Percentiles rank a stretch among this genome's conserved stretches.
These are phyloP conservation scores for Alligator sinensis DNA, from an alignment of 2,113 vertebrate genomes.

Conservation along the genomic window DNA sequence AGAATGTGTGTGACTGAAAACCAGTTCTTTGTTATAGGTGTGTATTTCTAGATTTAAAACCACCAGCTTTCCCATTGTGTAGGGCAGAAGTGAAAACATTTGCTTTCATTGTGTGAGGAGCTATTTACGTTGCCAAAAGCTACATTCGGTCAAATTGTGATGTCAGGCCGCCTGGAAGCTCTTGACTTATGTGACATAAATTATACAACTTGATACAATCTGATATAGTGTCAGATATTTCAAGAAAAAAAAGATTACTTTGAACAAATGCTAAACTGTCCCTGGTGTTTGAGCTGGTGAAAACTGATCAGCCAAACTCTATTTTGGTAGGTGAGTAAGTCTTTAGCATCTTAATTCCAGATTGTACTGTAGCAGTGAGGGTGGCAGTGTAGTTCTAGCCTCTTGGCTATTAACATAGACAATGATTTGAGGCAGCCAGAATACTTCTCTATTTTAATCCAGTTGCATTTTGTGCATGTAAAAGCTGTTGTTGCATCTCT, in stretches of 20 bases:
- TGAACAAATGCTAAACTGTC: neutral
- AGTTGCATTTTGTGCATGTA: neutral
- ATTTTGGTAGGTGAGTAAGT: neutral
- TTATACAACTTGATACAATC: neutral
- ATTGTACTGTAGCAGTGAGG: neutral
- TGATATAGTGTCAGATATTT: neutral
- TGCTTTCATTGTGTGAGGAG: neutral
- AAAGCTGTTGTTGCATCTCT: neutral
- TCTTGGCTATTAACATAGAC: neutral
- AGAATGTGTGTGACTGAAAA: neutral
- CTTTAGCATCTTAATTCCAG: neutral
- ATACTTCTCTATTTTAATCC: neutral
- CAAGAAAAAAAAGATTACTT: neutral
- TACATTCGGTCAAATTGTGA: neutral
- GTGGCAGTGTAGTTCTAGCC: neutral
- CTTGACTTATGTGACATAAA: neutral
- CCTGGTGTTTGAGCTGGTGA: neutral
- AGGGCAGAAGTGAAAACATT: neutral
- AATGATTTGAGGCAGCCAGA: neutral
- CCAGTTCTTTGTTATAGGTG: neutral
- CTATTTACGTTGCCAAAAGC: neutral
- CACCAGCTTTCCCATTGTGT: neutral
- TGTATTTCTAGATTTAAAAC: neutral
- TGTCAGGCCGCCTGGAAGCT: neutral
- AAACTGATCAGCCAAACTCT: neutral